These are phyloP conservation scores for Miniopterus natalensis DNA, from an alignment of 2,113 vertebrate species.

Conservation along the genomic window DNA sequence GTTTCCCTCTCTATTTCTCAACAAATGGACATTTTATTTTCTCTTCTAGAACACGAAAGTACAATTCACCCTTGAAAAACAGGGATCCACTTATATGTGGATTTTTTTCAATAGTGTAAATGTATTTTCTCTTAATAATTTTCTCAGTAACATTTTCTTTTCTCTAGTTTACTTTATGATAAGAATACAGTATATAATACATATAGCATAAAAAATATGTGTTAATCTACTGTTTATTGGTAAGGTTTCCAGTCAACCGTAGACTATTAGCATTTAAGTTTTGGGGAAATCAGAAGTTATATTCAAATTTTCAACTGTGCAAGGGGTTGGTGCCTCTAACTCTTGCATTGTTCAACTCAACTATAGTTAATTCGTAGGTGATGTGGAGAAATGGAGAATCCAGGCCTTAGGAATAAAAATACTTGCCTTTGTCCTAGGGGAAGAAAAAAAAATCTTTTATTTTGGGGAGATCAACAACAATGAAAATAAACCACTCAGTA, in stretches of 20 bases:
- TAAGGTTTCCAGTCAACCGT: not conserved
- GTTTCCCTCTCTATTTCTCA: slow-evolving; percentile 26
- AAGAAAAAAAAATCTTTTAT: not conserved
- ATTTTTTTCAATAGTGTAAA: not conserved
- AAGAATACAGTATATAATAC: not conserved
- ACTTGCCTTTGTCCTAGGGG: not conserved
- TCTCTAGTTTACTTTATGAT: not conserved
- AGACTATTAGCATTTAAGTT: not conserved
- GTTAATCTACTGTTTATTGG: not conserved
- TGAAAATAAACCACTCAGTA: not conserved
- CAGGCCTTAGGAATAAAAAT: not conserved
- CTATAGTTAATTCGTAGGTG: not conserved
- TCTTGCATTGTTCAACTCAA: not conserved
- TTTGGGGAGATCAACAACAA: not conserved
- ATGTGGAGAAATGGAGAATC: not conserved
- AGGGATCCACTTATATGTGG: not conserved
- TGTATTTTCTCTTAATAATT: not conserved
- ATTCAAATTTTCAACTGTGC: not conserved
- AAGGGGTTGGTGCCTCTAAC: not conserved
- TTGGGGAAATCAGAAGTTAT: not conserved
- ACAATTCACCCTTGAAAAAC: not conserved
- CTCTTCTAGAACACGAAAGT: not conserved
- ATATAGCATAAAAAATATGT: not conserved
- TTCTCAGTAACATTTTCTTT: not conserved
- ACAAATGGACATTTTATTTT: not conserved